Percentiles rank a stretch among this genome's conserved stretches.
These are phyloP conservation scores for Thamnophis sirtalis DNA, from an alignment of 2,113 vertebrate species.

Conservation along the genomic window DNA sequence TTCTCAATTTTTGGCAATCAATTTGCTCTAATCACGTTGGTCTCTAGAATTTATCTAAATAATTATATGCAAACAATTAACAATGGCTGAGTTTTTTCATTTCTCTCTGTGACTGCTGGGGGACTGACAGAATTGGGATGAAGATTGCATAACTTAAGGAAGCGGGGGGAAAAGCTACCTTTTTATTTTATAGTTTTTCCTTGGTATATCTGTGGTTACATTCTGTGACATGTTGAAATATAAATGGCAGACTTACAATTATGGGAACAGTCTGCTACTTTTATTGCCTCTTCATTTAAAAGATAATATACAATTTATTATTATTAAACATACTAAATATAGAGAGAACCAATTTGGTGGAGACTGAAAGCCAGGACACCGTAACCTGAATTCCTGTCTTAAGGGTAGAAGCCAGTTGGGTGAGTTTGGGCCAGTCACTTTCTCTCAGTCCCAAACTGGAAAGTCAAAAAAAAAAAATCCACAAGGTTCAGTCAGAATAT, in stretches of 20 bases:
- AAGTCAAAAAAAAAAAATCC: background rate
- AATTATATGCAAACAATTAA: background rate
- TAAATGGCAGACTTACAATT: background rate
- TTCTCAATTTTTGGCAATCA: background rate
- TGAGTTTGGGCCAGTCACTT: background rate
- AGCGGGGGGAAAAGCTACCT: background rate
- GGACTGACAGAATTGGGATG: background rate
- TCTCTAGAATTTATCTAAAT: background rate
- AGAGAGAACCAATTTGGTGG: background rate
- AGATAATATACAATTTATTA: background rate
- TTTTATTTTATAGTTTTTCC: background rate
- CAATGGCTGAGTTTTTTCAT: background rate
- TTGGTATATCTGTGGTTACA: background rate
- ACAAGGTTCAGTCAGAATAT: background rate
- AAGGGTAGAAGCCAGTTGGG: background rate
- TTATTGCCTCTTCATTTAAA: background rate
- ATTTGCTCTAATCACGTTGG: background rate
- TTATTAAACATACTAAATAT: background rate
- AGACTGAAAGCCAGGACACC: background rate
- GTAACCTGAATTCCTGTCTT: background rate
- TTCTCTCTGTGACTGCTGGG: background rate
- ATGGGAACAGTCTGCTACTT: background rate
- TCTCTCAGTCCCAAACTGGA: background rate
- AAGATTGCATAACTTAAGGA: background rate
- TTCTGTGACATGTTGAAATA: background rate